phyloP scores from a whole-genome alignment of 1,140 invertebrate species.

The Ceratina japonica region DNA sequence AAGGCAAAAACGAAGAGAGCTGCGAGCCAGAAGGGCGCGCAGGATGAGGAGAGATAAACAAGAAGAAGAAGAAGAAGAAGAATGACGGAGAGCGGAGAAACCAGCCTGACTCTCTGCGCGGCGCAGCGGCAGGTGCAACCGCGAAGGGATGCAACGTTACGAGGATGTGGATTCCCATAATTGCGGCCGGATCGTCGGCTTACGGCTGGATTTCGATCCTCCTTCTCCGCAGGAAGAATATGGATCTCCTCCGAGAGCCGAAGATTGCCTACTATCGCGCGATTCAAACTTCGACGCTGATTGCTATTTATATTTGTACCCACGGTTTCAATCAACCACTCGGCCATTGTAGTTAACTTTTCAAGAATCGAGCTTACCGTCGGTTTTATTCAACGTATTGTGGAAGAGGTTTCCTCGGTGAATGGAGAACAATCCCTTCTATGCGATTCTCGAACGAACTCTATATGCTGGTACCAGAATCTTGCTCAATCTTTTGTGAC shows the following conservation, averaged over 20 bases:
- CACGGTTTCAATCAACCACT: no score
- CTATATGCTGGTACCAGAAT: no score
- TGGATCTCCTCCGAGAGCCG: neutral
- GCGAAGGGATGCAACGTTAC: slow-evolving; percentile 64
- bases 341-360: no score
- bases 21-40: slow-evolving; percentile 45
- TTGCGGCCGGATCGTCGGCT: slow-evolving; percentile 65
- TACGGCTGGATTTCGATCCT: slow-evolving; percentile 65
- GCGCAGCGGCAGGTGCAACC: slow-evolving; percentile 70
- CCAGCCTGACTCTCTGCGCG: slow-evolving; percentile 26
- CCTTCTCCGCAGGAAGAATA: slow-evolving; percentile 21
- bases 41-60: slow-evolving; percentile 41
- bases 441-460: no score
- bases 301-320: no score
- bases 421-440: no score
- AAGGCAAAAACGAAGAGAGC: slow-evolving; percentile 54
- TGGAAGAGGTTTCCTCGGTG: no score
- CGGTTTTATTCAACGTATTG: no score
- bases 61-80: slow-evolving; percentile 52
- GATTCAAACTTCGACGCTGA: neutral
- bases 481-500: no score
- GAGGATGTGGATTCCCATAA: slow-evolving; percentile 71
- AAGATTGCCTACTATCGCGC: slow-evolving; percentile 29
- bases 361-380: no score
- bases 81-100: slow-evolving; percentile 54